phyloP scores from a whole-genome alignment of 2,113 vertebrate genomes.

The Coturnix japonica region DNA sequence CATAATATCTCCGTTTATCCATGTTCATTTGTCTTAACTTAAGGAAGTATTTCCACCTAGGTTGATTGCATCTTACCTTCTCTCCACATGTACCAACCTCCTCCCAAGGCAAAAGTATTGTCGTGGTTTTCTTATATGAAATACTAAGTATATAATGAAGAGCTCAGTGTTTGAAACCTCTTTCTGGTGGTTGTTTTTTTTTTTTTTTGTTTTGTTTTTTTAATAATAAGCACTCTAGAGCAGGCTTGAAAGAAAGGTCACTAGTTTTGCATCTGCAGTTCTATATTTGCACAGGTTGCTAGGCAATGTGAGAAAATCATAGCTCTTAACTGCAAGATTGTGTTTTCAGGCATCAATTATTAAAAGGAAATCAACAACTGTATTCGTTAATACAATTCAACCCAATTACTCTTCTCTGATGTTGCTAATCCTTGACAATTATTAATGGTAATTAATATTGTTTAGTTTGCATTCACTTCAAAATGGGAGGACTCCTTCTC shows the following conservation, averaged over 20 bases:
- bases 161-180: background rate
- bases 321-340: constrained; percentile 43
- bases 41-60: background rate
- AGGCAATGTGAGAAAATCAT: constrained; percentile 74
- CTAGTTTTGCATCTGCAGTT: constrained; percentile 73
- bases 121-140: background rate
- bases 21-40: background rate
- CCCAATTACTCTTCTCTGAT: background rate
- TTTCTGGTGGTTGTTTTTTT: background rate
- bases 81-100: background rate
- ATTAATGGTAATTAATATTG: background rate
- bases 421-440: background rate
- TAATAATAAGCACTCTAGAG: constrained; percentile 50
- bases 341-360: constrained; percentile 70
- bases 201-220: background rate
- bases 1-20: background rate
- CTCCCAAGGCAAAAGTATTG: background rate
- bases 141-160: background rate
- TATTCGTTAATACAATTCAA: constrained; percentile 10
- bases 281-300: constrained; percentile 79
- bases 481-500: background rate
- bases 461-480: background rate
- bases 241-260: constrained; percentile 68
- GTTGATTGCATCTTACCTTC: background rate
- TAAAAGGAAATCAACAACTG: constrained; percentile 61